phyloP scores from a whole-genome alignment of 2,888 invertebrate genomes.

The Drosophila rellima region DNA sequence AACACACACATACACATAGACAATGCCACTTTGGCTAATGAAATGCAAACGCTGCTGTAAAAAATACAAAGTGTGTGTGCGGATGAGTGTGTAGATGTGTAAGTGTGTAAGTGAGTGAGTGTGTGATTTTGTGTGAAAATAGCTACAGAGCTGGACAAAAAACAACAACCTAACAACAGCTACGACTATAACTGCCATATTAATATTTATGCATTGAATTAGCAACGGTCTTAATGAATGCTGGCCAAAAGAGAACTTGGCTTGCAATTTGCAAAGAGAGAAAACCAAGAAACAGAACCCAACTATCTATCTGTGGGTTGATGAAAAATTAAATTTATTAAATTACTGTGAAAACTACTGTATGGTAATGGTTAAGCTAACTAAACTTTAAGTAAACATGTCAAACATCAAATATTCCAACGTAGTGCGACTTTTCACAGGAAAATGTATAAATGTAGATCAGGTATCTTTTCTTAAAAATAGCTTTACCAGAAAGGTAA shows the following conservation, averaged over 20 bases:
- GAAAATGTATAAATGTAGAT: neutral
- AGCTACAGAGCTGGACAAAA: conserved; percentile 45
- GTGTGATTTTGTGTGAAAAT: conserved; percentile 55
- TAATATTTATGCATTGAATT: conserved; percentile 69
- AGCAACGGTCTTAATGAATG: conserved; percentile 58
- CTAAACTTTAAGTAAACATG: neutral
- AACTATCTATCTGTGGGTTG: neutral
- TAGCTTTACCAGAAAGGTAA: neutral
- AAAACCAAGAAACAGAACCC: conserved; percentile 2
- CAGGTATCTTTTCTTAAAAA: neutral
- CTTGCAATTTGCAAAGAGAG: neutral
- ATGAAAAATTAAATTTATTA: neutral
- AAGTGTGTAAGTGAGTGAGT: conserved; percentile 20
- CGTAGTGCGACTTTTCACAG: no score
- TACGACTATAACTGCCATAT: conserved; percentile 60
- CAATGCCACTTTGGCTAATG: conserved; percentile 81
- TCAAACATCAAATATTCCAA: neutral
- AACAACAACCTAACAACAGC: conserved; percentile 19
- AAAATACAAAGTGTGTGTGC: conserved; percentile 27
- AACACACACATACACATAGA: conserved; percentile 36
- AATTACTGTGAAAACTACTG: neutral
- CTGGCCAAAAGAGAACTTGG: conserved; percentile 32
- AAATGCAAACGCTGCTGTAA: conserved; percentile 74
- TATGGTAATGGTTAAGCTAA: neutral
- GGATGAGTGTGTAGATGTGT: conserved; percentile 28